These are phyloP conservation scores for Dissostichus mawsoni DNA, from an alignment of 2,113 vertebrate genomes.

Conservation along the genomic window DNA sequence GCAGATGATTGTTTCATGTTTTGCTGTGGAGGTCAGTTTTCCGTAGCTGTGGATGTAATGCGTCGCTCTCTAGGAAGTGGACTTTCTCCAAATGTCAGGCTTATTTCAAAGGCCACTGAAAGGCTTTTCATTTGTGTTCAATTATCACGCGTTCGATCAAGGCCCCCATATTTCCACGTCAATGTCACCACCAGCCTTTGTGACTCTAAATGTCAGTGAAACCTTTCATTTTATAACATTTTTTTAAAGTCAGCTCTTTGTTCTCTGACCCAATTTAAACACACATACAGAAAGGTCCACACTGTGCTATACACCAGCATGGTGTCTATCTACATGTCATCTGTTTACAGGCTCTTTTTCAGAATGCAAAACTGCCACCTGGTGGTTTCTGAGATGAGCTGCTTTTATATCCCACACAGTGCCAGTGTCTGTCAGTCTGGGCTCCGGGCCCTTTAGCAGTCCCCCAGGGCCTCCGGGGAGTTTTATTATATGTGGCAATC, in stretches of 20 bases:
- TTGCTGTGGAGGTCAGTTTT: conserved; percentile 9
- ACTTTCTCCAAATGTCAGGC: conserved; percentile 48
- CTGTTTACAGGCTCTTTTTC: conserved; percentile 26
- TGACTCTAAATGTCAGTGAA: conserved; percentile 48
- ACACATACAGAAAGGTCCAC: conserved; percentile 1
- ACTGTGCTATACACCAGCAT: neutral
- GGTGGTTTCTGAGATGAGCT: conserved; percentile 62
- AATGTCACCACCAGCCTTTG: neutral
- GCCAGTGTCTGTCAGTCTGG: neutral
- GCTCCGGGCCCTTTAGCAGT: neutral
- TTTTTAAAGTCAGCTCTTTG: neutral
- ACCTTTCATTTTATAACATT: neutral
- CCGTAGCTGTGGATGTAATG: neutral
- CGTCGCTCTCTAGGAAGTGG: conserved; percentile 12
- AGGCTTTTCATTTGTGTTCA: conserved; percentile 32
- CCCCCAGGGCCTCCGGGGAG: neutral
- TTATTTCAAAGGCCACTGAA: conserved; percentile 39
- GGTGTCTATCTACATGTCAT: neutral
- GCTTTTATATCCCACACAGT: neutral
- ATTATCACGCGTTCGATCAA: conserved; percentile 26
- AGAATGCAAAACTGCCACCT: conserved; percentile 75
- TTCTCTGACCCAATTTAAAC: neutral
- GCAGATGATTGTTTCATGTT: neutral
- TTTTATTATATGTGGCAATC: neutral
- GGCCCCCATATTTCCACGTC: conserved; percentile 7